phyloP scores from a whole-genome alignment of 2,888 invertebrate species.

The Diloba caeruleocephala region DNA sequence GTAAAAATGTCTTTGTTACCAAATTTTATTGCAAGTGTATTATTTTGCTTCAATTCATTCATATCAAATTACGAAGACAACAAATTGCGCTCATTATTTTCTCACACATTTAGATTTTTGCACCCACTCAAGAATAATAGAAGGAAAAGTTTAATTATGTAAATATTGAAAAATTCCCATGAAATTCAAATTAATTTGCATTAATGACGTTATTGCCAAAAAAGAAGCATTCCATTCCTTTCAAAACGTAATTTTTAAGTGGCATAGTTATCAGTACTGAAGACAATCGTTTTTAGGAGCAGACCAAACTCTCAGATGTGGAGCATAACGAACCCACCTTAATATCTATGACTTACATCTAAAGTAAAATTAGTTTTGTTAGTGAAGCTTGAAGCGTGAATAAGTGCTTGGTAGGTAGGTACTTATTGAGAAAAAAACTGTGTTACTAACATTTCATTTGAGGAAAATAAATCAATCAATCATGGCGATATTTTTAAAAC shows the following conservation, averaged over 20 bases:
- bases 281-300: neutral
- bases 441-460: slow-evolving; percentile 7
- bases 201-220: neutral
- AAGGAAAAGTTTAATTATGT: neutral
- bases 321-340: slow-evolving; percentile 46
- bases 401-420: slow-evolving; percentile 42
- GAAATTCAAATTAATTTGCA: slow-evolving; percentile 20
- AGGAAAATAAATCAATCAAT: slow-evolving; percentile 5
- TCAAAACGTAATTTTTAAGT: neutral
- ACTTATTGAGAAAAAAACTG: slow-evolving; percentile 20
- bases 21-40: too few relatives aligned
- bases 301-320: slow-evolving; percentile 17
- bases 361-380: slow-evolving; percentile 42
- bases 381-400: slow-evolving; percentile 53
- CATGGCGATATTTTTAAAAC: too few relatives aligned
- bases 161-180: slow-evolving; percentile 14
- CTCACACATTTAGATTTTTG: neutral
- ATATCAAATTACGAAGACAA: neutral
- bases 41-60: too few relatives aligned
- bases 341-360: slow-evolving; percentile 43
- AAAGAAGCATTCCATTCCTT: neutral
- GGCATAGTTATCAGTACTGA: neutral
- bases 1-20: too few relatives aligned
- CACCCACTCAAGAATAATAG: neutral
- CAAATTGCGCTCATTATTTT: neutral